These are phyloP conservation scores for Pocillopora damicornis DNA, from an alignment of 64 coral and sea anemone species.

Conservation along the genomic window DNA sequence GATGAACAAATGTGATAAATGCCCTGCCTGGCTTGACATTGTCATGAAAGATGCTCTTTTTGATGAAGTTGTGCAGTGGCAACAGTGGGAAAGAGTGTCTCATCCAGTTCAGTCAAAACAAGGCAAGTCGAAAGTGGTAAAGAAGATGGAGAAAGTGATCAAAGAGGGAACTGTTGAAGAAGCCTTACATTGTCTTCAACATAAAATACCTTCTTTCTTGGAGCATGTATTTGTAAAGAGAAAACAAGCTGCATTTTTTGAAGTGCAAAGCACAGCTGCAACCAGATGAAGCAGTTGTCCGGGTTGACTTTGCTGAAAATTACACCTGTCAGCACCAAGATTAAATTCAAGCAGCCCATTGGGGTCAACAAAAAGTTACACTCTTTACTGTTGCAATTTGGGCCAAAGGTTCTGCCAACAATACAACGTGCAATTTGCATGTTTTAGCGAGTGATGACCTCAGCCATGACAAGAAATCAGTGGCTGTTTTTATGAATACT, in stretches of 20 bases:
- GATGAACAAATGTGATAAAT: slow-evolving; percentile 50
- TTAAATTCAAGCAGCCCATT: slow-evolving; percentile 40
- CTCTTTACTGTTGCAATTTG: slow-evolving; percentile 26
- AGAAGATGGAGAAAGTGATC: slow-evolving; percentile 18
- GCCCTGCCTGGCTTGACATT: slow-evolving; percentile 52
- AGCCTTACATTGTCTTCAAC: slow-evolving; percentile 3
- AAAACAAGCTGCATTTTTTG: slow-evolving; percentile 29
- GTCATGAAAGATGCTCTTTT: slow-evolving; percentile 43
- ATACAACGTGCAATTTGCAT: slow-evolving; percentile 27
- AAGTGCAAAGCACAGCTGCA: slow-evolving; percentile 1
- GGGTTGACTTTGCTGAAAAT: slow-evolving; percentile 45
- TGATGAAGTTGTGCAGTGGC: slow-evolving; percentile 37
- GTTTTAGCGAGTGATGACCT: slow-evolving; percentile 45
- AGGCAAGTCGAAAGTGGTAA: neutral
- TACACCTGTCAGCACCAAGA: slow-evolving; percentile 41
- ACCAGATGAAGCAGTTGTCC: slow-evolving; percentile 33
- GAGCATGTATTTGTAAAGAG: slow-evolving; percentile 36
- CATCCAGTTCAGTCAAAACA: neutral
- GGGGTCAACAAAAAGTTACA: slow-evolving; percentile 19
- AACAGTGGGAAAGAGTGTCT: slow-evolving; percentile 42
- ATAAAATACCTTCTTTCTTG: slow-evolving; percentile 18
- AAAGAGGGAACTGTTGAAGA: slow-evolving; percentile 44
- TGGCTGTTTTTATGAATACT: slow-evolving; percentile 43
- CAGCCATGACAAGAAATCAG: slow-evolving; percentile 42
- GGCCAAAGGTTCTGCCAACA: slow-evolving; percentile 16